Conservation (phyloP, 92 coral and sea anemone species). For the Epizoanthus ramosus region DNA sequence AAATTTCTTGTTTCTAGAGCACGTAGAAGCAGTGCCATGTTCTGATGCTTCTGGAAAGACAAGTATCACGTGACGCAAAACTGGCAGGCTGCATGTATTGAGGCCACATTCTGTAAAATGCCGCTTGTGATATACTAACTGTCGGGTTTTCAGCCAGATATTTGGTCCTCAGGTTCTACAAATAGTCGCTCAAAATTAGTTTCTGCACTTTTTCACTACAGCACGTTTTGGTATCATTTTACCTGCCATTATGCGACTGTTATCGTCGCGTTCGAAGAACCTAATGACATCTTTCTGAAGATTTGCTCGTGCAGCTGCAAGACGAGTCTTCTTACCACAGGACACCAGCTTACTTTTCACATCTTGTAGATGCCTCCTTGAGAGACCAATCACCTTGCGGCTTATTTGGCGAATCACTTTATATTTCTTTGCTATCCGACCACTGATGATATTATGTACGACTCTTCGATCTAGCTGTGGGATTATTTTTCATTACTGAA, state of each 20-base stretch:
- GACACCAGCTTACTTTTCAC: constrained; percentile 39
- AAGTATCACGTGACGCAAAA: constrained; percentile 52
- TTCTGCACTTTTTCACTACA: constrained; percentile 53
- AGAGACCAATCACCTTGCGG: constrained; percentile 26
- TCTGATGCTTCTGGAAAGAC: too few relatives aligned
- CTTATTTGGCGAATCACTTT: constrained; percentile 44
- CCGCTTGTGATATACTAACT: constrained; percentile 55
- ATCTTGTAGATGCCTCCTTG: constrained; percentile 48
- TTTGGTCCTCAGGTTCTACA: constrained; percentile 46
- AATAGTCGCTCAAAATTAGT: constrained; percentile 42
- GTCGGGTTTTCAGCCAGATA: constrained; percentile 55
- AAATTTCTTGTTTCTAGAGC: too few relatives aligned
- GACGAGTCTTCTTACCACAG: constrained; percentile 36
- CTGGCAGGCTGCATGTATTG: constrained; percentile 32
- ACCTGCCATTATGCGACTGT: constrained; percentile 61
- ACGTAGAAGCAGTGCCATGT: too few relatives aligned
- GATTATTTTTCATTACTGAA: constrained; percentile 31
- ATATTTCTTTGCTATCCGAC: constrained; percentile 38
- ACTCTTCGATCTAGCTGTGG: constrained; percentile 25
- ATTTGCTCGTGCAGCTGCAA: neutral
- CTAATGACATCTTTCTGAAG: constrained; percentile 20
- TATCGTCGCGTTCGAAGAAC: constrained; percentile 32
- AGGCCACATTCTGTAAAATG: constrained; percentile 48
- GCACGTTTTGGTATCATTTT: constrained; percentile 53
- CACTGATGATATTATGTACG: constrained; percentile 46